Evolutionary conservation across 2,888 invertebrate genomes (phyloP).

Genomic region (Parnassius mnemosyne): DNA sequence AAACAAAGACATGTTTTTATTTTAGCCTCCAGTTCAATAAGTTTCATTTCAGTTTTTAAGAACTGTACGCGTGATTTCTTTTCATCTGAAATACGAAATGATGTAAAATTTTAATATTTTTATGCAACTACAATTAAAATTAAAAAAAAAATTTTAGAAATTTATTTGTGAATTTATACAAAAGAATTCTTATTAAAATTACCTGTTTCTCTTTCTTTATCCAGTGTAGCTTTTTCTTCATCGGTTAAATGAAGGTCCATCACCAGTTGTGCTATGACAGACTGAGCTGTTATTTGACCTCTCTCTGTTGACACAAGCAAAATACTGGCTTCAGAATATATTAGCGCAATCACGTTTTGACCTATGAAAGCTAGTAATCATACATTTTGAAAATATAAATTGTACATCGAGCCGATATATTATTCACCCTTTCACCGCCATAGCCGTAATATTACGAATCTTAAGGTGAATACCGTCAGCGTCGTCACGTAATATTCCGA

Average conservation of each 20-base stretch:
- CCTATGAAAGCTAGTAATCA: constrained; percentile 1
- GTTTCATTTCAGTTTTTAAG: constrained; percentile 82
- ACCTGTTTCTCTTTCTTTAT: constrained; percentile 76
- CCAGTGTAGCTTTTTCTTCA: constrained; percentile 77
- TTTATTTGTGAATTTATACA: constrained; percentile 3
- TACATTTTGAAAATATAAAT: not conserved
- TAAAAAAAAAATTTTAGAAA: not conserved
- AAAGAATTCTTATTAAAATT: constrained; percentile 20
- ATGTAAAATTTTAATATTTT: not conserved
- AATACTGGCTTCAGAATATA: constrained; percentile 12
- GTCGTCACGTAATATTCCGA: too few species aligned
- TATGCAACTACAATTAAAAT: not conserved
- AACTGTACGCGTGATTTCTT: constrained; percentile 81
- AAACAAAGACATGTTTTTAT: constrained; percentile 84
- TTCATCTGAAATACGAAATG: constrained; percentile 58
- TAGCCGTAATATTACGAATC: too few species aligned
- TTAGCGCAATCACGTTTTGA: not conserved
- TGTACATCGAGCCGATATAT: too few species aligned
- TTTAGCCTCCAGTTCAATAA: constrained; percentile 83
- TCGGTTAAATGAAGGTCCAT: constrained; percentile 82
- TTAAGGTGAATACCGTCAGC: too few species aligned
- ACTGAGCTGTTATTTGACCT: constrained; percentile 80
- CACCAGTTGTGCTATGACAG: constrained; percentile 80
- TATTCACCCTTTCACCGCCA: too few species aligned
- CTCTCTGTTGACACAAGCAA: constrained; percentile 60